Percentiles rank a stretch among this genome's conserved stretches.
Evolutionary conservation across 2,113 vertebrate genomes (phyloP).

Genomic region (Muntiacus muntjak): DNA sequence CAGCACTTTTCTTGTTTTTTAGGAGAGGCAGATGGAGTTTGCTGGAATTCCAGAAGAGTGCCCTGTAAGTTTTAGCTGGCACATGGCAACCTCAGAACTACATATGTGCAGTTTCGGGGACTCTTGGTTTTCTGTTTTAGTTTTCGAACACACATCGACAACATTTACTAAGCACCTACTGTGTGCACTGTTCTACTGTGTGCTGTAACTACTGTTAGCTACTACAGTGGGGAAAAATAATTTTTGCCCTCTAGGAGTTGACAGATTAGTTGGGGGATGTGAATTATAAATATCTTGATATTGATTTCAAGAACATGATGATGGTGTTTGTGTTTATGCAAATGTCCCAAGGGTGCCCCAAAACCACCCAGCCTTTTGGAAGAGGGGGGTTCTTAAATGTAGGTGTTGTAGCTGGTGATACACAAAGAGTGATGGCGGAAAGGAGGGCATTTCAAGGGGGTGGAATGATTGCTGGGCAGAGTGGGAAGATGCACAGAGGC

Average conservation of each 20-base stretch:
- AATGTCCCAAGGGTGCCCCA: background rate
- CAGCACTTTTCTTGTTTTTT: background rate
- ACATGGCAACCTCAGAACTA: background rate
- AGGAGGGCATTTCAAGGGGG: background rate
- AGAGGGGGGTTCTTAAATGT: background rate
- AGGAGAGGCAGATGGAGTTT: background rate
- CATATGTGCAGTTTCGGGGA: background rate
- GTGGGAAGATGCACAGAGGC: background rate
- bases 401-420: background rate
- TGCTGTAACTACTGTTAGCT: background rate
- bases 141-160: background rate
- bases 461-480: background rate
- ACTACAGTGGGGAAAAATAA: background rate
- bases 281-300: background rate
- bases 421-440: background rate
- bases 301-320: background rate
- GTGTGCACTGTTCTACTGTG: background rate
- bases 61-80: background rate
- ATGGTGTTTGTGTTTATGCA: background rate
- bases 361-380: background rate
- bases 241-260: background rate
- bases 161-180: background rate
- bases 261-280: background rate
- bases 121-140: background rate
- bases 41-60: background rate